Base-by-base conservation (phyloP, 2,797 vertebrate species). In the Corythornis leucogaster region DNA sequence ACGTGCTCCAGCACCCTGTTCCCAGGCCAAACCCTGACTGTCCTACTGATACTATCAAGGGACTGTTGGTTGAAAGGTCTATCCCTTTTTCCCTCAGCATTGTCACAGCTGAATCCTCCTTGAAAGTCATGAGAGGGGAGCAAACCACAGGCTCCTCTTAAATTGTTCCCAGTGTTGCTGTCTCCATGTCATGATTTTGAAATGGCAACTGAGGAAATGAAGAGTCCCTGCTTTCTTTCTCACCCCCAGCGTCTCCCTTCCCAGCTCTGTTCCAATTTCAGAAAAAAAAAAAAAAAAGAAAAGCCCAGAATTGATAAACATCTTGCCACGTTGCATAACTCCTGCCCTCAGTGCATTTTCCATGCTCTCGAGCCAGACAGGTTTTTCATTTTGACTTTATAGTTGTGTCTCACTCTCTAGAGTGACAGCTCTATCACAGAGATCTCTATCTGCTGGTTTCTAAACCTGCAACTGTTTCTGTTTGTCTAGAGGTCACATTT, bases 301-400 rank as follows among this genome's bases (percentile, higher is more conserved):
- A 38, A 10, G 1, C 4, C 0, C 31, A 58, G 61, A 64, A 54
- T 8, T 18, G 83, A 95, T 91, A 90, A 92, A 71, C 68, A 80
- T 91, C 83, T 95, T 45, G 25, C 91, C 33, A 15, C 35, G 30
- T 82, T 91, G 78, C 78, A 7, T 57, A 92, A 85, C 54, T 88
- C 31, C 61, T 61, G 45, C 68, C 51, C 71, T 85, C 53, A 17
- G 83, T 0, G 1, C 58, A 42, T 94, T 94, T 96, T 95, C 85
- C 78, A 7, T 8, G n/a, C 26, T 94, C 67, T 38, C 0, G 0
- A 63, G 71, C 71, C 71, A 94, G 93, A 40, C 61, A 85, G 92
- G 83, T 90, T 96, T 84, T 64, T 80, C 57, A 54, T 67, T 93
- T 80, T 53, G 68, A 68, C 64, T 80, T 77, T 24, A 54, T 40